Evolutionary conservation across 2,888 invertebrate species (phyloP).

Genomic region (Abscondita cerata): DNA sequence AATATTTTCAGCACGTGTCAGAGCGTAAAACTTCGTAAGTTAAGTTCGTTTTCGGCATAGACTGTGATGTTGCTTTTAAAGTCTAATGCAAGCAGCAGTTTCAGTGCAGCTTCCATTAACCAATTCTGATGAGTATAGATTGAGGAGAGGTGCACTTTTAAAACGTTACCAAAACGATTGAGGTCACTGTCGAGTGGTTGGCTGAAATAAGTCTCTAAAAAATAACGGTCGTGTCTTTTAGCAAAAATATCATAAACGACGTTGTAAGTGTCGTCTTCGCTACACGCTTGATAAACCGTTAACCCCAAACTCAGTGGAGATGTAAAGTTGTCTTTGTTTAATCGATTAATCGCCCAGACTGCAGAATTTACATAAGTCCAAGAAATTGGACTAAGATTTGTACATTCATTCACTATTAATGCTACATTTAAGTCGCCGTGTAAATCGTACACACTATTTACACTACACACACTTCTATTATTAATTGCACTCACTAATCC

Average conservation of each 20-base stretch:
- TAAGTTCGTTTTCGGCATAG: constrained; percentile 45
- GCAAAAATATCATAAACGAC: constrained; percentile 48
- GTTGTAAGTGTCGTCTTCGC: constrained; percentile 47
- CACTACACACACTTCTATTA: constrained; percentile 13
- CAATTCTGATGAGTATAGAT: constrained; percentile 38
- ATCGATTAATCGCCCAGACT: constrained; percentile 51
- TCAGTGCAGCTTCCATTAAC: constrained; percentile 47
- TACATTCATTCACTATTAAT: constrained; percentile 49
- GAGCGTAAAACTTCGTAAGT: constrained; percentile 50
- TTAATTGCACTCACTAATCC: constrained; percentile 1
- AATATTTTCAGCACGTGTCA: constrained; percentile 48
- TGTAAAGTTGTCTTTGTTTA: constrained; percentile 49
- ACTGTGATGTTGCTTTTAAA: constrained; percentile 53
- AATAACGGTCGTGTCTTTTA: constrained; percentile 37
- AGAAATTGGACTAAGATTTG: constrained; percentile 33
- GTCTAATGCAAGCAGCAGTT: constrained; percentile 46
- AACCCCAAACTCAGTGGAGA: constrained; percentile 47
- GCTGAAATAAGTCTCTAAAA: constrained; percentile 47
- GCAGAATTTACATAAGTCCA: constrained; percentile 50
- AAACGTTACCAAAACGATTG: constrained; percentile 45
- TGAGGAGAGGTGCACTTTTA: constrained; percentile 44
- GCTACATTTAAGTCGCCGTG: constrained; percentile 49
- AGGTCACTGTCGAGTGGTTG: constrained; percentile 39
- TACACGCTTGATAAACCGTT: constrained; percentile 48
- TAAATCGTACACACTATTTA: constrained; percentile 37